A percentile compares a stretch with the other conserved stretches of the same genome.
phyloP scores from a whole-genome alignment of 1,140 invertebrate genomes.

The Leptopilina clavipes region DNA sequence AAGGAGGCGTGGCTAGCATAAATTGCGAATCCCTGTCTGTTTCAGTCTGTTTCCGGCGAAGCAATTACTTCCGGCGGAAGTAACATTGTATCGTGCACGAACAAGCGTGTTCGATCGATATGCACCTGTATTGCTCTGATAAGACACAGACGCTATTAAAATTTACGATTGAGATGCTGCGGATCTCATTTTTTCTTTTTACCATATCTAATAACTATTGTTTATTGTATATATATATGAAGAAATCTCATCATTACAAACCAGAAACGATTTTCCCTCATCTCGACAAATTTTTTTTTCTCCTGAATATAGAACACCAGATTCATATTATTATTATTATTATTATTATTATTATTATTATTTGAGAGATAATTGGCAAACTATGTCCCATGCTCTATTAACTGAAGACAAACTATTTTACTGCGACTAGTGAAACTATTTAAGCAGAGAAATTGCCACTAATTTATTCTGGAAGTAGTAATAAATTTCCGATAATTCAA shows the following conservation, averaged over 20 bases:
- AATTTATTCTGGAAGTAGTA: not conserved
- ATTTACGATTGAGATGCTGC: conserved; percentile 12
- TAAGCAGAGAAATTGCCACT: not conserved
- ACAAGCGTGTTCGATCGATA: conserved; percentile 19
- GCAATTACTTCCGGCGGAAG: conserved; percentile 34
- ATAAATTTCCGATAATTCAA: conserved; percentile 6
- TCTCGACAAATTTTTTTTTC: no score
- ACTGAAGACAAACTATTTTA: not conserved
- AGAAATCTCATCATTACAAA: not conserved
- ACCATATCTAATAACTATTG: not conserved
- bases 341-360: no score
- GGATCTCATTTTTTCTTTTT: not conserved
- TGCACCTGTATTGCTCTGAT: conserved; percentile 16
- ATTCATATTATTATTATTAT: no score
- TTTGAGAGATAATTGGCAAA: not conserved
- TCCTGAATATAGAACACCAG: no score
- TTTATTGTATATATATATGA: no score
- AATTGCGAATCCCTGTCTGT: conserved; percentile 62
- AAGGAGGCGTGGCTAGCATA: conserved; percentile 61
- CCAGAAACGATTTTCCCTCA: not conserved
- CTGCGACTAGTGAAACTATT: not conserved
- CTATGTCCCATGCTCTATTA: no score
- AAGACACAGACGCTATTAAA: not conserved
- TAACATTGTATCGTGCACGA: conserved; percentile 32
- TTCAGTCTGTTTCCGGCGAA: conserved; percentile 50